These are phyloP conservation scores for human (Homo sapiens) DNA, from an alignment of 2,113 vertebrate genomes.

Conservation along the genomic window GRCh38 chr12:111143501-111144000, in stretches of 20 bases:
- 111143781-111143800: background rate
- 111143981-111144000: fast-evolving
- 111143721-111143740: fast-evolving
- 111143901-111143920: background rate
- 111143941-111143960: background rate
- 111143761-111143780: background rate
- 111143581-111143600: constrained; percentile 96
- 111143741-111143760: background rate
- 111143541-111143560: constrained; percentile 99
- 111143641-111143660: constrained; percentile 93
- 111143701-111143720: fast-evolving
- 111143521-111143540: constrained; percentile 99
- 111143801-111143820: background rate
- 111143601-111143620: constrained; percentile 95
- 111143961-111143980: background rate
- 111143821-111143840: background rate
- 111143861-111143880: background rate
- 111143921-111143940: background rate
- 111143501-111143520: constrained; percentile 96
- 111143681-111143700: constrained; percentile 66
- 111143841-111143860: background rate
- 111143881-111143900: background rate
- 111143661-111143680: constrained; percentile 80
- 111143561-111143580: constrained; percentile 99
- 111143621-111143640: constrained; percentile 94